Percentiles rank a stretch among this genome's conserved stretches.
These are phyloP conservation scores for Tapirus indicus DNA, from an alignment of 2,797 vertebrate genomes.

Conservation along the genomic window DNA sequence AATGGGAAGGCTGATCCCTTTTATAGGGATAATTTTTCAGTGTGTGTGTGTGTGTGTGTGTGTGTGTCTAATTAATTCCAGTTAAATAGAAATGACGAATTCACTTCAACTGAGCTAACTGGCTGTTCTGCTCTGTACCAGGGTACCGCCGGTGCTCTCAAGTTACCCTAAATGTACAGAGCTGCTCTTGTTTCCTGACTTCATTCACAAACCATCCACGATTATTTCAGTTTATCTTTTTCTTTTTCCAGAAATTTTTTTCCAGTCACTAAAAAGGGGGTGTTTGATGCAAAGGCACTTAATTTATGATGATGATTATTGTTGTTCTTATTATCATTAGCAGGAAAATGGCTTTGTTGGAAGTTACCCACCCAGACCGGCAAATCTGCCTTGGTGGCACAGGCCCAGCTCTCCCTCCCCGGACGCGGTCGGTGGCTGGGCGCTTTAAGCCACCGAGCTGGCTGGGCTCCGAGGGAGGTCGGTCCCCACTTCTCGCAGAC, in stretches of 20 bases:
- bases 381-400: neutral
- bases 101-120: neutral
- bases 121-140: neutral
- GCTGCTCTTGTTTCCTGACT: neutral
- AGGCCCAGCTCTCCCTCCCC: neutral
- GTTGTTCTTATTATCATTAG: neutral
- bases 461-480: neutral
- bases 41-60: no score
- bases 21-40: neutral
- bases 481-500: neutral
- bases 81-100: neutral
- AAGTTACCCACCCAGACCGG: neutral
- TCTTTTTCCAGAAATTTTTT: neutral
- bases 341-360: neutral
- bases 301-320: neutral
- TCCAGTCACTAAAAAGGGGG: neutral
- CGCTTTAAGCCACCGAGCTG: rapidly evolving
- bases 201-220: neutral
- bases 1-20: neutral
- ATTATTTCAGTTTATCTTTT: neutral
- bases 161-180: no score
- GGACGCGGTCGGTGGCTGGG: neutral
- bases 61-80: neutral
- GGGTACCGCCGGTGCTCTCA: neutral
- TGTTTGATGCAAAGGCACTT: neutral